phyloP scores from a whole-genome alignment of 1,140 invertebrate genomes.

The Pogonomyrmex californicus region DNA sequence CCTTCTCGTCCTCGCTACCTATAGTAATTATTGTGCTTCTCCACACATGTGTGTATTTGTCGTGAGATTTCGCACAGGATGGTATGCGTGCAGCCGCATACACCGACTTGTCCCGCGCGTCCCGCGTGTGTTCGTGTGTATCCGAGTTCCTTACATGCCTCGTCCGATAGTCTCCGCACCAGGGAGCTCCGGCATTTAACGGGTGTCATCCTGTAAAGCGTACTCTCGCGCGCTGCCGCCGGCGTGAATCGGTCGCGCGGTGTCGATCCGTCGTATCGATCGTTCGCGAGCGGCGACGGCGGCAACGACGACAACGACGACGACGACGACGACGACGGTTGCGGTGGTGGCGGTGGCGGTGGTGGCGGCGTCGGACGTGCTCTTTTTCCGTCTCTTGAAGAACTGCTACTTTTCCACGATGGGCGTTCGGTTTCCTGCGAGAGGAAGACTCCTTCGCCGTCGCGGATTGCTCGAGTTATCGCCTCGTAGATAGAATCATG shows the following conservation, averaged over 20 bases:
- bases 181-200: constrained; percentile 81
- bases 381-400: constrained; percentile 42
- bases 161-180: constrained; percentile 80
- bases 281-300: constrained; percentile 1
- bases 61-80: constrained; percentile 73
- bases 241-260: constrained; percentile 43
- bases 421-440: constrained; percentile 61
- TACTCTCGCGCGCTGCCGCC: constrained; percentile 62
- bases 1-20: constrained; percentile 74
- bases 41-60: constrained; percentile 81
- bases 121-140: constrained; percentile 64
- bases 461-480: constrained; percentile 62
- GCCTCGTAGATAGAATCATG: constrained; percentile 57
- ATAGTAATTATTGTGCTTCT: constrained; percentile 85
- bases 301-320: neutral
- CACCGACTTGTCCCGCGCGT: constrained; percentile 58
- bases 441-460: constrained; percentile 47
- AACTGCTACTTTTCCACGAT: constrained; percentile 56
- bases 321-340: neutral
- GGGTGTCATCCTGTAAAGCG: constrained; percentile 81
- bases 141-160: constrained; percentile 80
- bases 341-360: neutral
- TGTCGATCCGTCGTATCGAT: constrained; percentile 59
- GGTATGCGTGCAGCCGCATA: constrained; percentile 69
- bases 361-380: neutral